Evolutionary conservation across 2,797 vertebrate genomes (phyloP), one percentile per base, ranked within the genome.

Genomic region (Phaenicophaeus curvirostris): DNA sequence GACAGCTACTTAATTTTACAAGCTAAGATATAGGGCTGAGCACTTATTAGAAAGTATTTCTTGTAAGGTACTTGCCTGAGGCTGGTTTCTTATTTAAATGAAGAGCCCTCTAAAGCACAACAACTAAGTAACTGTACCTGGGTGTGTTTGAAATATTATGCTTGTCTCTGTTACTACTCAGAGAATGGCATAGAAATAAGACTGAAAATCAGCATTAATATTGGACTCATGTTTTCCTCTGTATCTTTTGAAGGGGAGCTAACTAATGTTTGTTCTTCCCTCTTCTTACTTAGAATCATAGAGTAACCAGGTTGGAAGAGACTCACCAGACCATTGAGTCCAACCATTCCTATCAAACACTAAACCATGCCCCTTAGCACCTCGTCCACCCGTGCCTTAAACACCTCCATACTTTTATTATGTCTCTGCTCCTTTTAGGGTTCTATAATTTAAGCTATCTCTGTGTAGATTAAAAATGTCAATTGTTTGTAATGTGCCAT

Each of bases 1-100:
- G 58, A 94, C 85, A 94, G 91, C 82, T 93, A 87, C 94, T 97
- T 97, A 93, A 96, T 96, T 96, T 93, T 92, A 39, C 1, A 4
- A 82, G 80, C 78, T 69, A 96, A 94, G 59, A 89, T 93, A 79
- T 7, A 95, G 90, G 62, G 62, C 39, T 76, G 87, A 87, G 53
- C 41, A 80, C 91, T 71, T 83, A 88, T 88, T 94, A 88, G 51
- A 31, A 59, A 87, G 33, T 48, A 46, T 88, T 94, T 90, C 44
- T 86, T 71, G 35, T 74, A 53, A 95, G 85, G 57, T 19, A 13
- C 14, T 92, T 82, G 53, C 85, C 71, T 63, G 24, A 19, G 74
- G 89, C 63, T 67, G 51, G 41, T 74, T 85, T 77, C 71, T 74
- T 71, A 61, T 63, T 93, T 77, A 87, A 89, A 67, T 79, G n/a